These are phyloP conservation scores for Blastomussa wellsi DNA, from an alignment of 92 coral and sea anemone genomes.

Conservation along the genomic window DNA sequence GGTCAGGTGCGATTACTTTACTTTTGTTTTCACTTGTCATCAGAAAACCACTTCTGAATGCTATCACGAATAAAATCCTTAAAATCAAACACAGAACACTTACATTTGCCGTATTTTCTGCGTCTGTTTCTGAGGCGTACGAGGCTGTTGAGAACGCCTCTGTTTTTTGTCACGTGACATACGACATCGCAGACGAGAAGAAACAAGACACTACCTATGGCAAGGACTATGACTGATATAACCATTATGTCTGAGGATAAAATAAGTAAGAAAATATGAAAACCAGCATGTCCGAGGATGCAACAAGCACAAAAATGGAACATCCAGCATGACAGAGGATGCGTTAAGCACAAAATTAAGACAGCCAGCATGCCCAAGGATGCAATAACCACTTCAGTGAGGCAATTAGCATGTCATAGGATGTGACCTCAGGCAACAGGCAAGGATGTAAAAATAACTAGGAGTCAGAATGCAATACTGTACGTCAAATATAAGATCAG, in stretches of 20 bases:
- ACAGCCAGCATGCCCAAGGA: not conserved
- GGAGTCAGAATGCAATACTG: too few species aligned
- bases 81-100: conserved; percentile 14
- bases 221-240: conserved; percentile 47
- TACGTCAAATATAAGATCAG: too few species aligned
- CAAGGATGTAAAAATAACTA: too few species aligned
- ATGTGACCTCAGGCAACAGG: too few species aligned
- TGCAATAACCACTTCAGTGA: not conserved
- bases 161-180: conserved; percentile 54
- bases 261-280: not conserved
- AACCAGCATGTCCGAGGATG: not conserved
- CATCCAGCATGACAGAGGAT: conserved; percentile 44
- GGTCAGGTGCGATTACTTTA: not conserved
- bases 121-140: conserved; percentile 37
- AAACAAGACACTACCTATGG: conserved; percentile 54
- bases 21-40: not conserved
- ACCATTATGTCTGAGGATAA: conserved; percentile 50
- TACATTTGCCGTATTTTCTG: conserved; percentile 47
- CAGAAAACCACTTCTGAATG: not conserved
- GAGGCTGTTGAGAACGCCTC: conserved; percentile 47
- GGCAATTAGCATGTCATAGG: not conserved
- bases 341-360: not conserved
- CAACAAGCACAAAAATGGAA: not conserved
- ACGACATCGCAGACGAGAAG: conserved; percentile 57
- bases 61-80: not conserved